Conservation (phyloP, 2,888 invertebrate genomes). For the Leptopilina syphax region DNA sequence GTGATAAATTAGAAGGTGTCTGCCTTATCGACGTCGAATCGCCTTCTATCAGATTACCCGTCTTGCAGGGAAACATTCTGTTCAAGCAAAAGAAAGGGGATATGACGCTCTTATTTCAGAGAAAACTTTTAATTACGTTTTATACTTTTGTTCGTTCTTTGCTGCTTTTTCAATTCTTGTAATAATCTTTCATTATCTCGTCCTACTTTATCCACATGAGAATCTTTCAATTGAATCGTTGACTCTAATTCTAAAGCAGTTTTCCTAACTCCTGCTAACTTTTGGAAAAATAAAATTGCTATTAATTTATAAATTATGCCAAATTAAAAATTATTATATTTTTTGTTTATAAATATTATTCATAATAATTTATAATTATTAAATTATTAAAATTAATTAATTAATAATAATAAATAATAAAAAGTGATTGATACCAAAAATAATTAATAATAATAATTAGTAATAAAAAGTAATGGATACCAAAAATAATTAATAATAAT, state of each 20-base stretch:
- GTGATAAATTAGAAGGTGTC: not conserved
- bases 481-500: no score
- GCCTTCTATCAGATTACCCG: not conserved
- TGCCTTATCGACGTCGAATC: not conserved
- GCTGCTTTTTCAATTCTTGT: slow-evolving; percentile 77
- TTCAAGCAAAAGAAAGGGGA: not conserved
- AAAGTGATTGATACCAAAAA: no score
- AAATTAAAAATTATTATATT: slow-evolving; percentile 52
- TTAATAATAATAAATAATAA: no score
- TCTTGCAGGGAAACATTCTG: not conserved
- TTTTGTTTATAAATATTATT: no score
- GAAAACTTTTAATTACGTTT: slow-evolving; percentile 66
- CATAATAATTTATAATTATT: no score
- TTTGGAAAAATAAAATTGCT: slow-evolving; percentile 62
- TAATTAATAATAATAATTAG: no score
- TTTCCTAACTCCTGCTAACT: slow-evolving; percentile 77
- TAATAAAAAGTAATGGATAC: no score
- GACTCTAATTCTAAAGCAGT: slow-evolving; percentile 76
- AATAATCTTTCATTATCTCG: slow-evolving; percentile 79
- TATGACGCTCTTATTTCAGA: not conserved
- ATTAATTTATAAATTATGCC: slow-evolving; percentile 57
- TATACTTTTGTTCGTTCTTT: slow-evolving; percentile 77
- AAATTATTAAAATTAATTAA: no score
- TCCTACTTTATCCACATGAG: slow-evolving; percentile 76
- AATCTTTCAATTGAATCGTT: slow-evolving; percentile 77